A percentile compares a stretch with the other conserved stretches of the same genome.
Conservation (phyloP, 2,797 vertebrate genomes). For the Brachyrhaphis roseni region DNA sequence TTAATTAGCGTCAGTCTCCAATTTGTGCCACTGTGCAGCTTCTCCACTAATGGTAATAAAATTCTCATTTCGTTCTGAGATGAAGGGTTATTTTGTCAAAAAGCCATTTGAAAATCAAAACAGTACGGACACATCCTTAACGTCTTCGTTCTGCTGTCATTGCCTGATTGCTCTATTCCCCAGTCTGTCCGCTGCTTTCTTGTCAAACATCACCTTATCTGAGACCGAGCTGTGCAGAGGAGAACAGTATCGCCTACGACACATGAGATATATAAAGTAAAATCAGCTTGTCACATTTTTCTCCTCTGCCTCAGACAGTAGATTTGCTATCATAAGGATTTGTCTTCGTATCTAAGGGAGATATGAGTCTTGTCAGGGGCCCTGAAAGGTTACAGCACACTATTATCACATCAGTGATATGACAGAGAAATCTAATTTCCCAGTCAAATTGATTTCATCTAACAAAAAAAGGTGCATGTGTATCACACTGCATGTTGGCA, state of each 20-base stretch:
- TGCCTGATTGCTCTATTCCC: background rate
- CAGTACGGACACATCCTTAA: background rate
- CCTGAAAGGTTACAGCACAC: constrained; percentile 32
- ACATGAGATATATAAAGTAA: constrained; percentile 61
- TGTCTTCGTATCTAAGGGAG: constrained; percentile 61
- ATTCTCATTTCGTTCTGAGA: background rate
- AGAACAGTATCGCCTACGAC: constrained; percentile 56
- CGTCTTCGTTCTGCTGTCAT: background rate
- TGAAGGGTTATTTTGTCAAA: background rate
- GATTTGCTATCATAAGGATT: constrained; percentile 64
- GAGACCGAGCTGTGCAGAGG: constrained; percentile 34
- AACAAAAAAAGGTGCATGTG: constrained; percentile 13
- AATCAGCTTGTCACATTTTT: constrained; percentile 60
- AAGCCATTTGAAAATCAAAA: background rate
- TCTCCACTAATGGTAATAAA: background rate
- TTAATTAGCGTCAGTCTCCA: background rate
- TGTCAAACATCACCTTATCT: constrained; percentile 56
- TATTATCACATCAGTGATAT: constrained; percentile 37
- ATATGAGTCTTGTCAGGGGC: constrained; percentile 44
- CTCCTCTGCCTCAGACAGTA: constrained; percentile 57
- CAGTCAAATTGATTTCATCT: constrained; percentile 47
- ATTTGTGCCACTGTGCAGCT: background rate
- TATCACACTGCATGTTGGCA: constrained; percentile 15
- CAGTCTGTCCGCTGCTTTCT: constrained; percentile 34
- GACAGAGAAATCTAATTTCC: constrained; percentile 58